Base-by-base conservation (phyloP, 2,888 invertebrate species). In the Fissipunctia ypsillon region DNA sequence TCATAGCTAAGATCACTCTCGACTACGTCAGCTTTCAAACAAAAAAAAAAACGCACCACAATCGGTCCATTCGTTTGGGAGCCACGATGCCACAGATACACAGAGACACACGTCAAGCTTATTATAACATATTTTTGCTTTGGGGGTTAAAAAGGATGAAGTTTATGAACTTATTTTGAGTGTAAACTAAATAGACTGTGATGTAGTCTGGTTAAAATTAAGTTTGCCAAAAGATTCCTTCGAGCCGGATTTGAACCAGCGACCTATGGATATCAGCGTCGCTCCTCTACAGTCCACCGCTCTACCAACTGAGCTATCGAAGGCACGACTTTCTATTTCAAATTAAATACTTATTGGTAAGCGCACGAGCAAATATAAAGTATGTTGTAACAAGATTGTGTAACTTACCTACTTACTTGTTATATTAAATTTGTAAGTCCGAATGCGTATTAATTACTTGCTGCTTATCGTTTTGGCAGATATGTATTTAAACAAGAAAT, bases 181-280 rank as follows among this genome's bases (percentile, higher is more conserved):
- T 16, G 22, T 31, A 45, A n/a, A 28, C 31, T 16, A 1, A 61
- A 45, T 28, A 28, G 5, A 9, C 9, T 22, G 52, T 54, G n/a
- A 48, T 16, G 10, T 35, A n/a, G 22, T 31, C 1, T n/a, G n/a
- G 10, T 50, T 10, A 10, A 64, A 64, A 64, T 10, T 14, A 31
- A n/a, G 16, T 31, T 64, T 45, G n/a, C 50, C 56, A 91, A 91
- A 89, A 83, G 48, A 84, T 72, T 97, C 97, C 97, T 97, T 97
- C 97, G 97, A 97, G 96, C 97, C 97, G 97, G 97, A 97, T 97
- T 97, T 97, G 97, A 97, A 97, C 97, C 97, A 97, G 97, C 96
- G 97, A 97, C 97, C 97, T 97, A 97, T 97, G 97, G 97, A 97
- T 97, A 72, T 73, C 94, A 86, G 85, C 69, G 69, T 31, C 0